phyloP scores from a whole-genome alignment of 2,888 invertebrate genomes.

The Augochlorella aurata region DNA sequence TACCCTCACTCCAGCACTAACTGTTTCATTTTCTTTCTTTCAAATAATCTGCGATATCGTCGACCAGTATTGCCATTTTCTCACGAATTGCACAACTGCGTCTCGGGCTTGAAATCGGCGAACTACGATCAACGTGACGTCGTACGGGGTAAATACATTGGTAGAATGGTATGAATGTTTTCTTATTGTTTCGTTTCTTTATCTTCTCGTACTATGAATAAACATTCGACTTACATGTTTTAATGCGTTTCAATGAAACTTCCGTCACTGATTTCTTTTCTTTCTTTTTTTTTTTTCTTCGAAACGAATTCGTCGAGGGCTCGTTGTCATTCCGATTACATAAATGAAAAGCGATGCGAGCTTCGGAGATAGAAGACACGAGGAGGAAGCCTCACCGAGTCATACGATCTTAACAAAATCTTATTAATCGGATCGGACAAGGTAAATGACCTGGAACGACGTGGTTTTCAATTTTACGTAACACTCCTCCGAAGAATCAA shows the following conservation, averaged over 20 bases:
- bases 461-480: background rate
- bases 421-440: background rate
- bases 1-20: background rate
- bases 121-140: background rate
- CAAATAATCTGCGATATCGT: slow-evolving; percentile 7
- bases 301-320: background rate
- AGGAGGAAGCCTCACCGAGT: background rate
- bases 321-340: background rate
- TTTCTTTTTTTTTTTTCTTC: background rate
- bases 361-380: background rate
- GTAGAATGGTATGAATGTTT: background rate
- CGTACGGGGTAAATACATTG: slow-evolving; percentile 3
- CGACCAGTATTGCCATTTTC: slow-evolving; percentile 2
- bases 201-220: background rate
- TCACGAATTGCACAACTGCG: background rate
- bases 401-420: background rate
- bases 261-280: background rate
- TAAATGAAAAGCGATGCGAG: background rate
- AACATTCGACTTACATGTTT: background rate
- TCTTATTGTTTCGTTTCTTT: too few species aligned
- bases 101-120: background rate
- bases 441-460: background rate
- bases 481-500: background rate
- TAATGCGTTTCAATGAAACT: background rate
- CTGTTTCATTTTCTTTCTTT: background rate